These are phyloP conservation scores for Spodoptera litura DNA, from an alignment of 1,140 invertebrate species.

Conservation along the genomic window DNA sequence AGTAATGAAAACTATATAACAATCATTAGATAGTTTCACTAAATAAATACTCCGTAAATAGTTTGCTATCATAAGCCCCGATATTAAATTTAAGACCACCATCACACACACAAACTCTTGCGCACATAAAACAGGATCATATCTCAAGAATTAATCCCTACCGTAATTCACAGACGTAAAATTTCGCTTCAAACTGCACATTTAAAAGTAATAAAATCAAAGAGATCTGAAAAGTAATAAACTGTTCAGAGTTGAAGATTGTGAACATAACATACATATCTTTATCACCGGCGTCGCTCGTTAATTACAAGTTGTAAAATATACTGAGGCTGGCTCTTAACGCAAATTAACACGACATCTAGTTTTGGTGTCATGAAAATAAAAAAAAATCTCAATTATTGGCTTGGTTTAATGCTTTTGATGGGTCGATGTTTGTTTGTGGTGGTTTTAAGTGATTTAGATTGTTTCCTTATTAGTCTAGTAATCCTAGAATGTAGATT, in stretches of 20 bases:
- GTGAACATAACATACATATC: constrained; percentile 38
- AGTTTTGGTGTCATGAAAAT: constrained; percentile 5
- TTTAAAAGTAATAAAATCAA: constrained; percentile 49
- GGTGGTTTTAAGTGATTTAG: no score
- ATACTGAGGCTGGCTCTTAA: constrained; percentile 1
- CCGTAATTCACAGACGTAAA: constrained; percentile 32
- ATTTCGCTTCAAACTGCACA: constrained; percentile 33
- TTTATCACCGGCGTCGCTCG: constrained; percentile 36
- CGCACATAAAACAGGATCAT: constrained; percentile 1
- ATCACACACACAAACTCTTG: constrained; percentile 3
- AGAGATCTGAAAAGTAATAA: constrained; percentile 42
- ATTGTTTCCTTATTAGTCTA: no score
- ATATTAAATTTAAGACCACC: constrained; percentile 2
- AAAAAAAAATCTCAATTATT: not conserved
- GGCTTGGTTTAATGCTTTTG: constrained; percentile 20
- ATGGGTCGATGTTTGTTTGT: not conserved
- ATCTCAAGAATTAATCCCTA: constrained; percentile 26
- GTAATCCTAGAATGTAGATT: no score
- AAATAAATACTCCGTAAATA: no score
- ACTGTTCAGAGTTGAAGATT: constrained; percentile 38
- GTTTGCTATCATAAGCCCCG: not conserved
- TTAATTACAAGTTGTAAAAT: constrained; percentile 45
- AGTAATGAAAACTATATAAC: no score
- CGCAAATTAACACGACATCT: constrained; percentile 33
- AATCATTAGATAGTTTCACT: no score